Percentiles rank a stretch among this genome's conserved stretches.
Evolutionary conservation across 2,797 vertebrate genomes (phyloP).

Genomic region (Psittacula derbiana): DNA sequence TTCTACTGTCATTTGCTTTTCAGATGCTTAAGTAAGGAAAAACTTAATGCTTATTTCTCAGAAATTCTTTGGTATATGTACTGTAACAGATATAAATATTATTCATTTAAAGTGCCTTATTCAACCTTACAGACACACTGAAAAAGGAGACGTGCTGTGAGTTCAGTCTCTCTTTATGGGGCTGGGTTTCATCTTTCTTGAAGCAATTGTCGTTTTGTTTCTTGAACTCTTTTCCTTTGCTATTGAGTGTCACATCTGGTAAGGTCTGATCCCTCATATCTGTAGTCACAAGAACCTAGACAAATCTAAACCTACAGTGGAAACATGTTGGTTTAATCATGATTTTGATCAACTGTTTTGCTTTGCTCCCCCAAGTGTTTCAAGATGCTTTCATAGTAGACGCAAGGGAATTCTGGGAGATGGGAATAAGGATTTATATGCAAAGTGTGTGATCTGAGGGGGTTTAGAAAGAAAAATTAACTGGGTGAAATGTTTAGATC

Average conservation of each 20-base stretch:
- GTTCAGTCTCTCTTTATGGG: background rate
- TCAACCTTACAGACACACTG: background rate
- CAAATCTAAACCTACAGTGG: background rate
- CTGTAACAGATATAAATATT: background rate
- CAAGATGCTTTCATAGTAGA: background rate
- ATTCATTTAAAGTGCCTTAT: background rate
- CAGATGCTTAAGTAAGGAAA: background rate
- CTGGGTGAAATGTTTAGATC: background rate
- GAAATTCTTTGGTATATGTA: background rate
- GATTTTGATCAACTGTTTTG: background rate
- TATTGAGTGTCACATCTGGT: background rate
- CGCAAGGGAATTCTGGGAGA: background rate
- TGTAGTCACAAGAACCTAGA: background rate
- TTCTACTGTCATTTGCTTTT: background rate
- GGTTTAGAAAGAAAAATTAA: background rate
- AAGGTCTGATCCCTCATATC: background rate
- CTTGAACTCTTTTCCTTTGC: background rate
- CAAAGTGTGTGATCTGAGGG: background rate
- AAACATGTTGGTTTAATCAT: background rate
- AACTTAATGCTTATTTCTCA: background rate
- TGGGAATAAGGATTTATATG: background rate
- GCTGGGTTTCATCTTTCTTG: background rate
- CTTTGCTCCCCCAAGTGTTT: background rate
- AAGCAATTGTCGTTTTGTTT: background rate
- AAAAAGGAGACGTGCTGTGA: background rate